Evolutionary conservation across 2,113 vertebrate genomes (phyloP), one percentile per base, ranked within the genome.

Genomic region (Mastomys natalensis): DNA sequence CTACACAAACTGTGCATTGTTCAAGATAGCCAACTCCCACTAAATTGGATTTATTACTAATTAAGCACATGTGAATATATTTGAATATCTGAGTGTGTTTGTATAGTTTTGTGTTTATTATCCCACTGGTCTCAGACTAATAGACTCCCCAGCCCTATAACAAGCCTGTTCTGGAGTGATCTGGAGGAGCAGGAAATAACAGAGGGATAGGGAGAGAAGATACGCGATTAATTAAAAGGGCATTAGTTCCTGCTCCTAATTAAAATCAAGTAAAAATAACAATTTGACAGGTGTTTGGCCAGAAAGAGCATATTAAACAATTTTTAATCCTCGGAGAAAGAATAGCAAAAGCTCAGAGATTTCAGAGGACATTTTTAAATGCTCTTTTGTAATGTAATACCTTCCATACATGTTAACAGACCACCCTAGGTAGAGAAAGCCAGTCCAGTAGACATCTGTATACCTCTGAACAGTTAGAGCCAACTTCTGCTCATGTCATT

Each of bases 201-300:
- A 95, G 92, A 98, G 87, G 60, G 95, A 97, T 19, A 87, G 90
- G 91, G 92, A 94, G 97, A 58, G 66, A 98, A 97, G 96, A 95
- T 70, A 9, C 80, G 89, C 89, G 97, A 92, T 98, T 98, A 98
- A 98, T 98, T 98, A 98, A 96, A 80, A 96, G 81, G 91, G 85
- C 96, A 97, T 97, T 98, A 98, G 95, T 94, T 96, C 91, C 94
- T 98, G 81, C 40, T 98, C 58, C 92, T 98, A 98, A 97, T 98
- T 98, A 98, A 98, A 98, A 97, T 92, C 85, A 97, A 97, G 94
- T 94, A 94, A 97, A 98, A 98, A 97, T 89, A 97, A n/a, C 93
- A 97, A 97, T 97, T 98, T 97, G 94, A 95, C 97, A 98, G 97
- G 94, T 98, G 93, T 97, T 98, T 98, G 90, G 95, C 58, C 92